Conservation (phyloP, 92 coral and sea anemone species). For the Actinernus sp. region DNA sequence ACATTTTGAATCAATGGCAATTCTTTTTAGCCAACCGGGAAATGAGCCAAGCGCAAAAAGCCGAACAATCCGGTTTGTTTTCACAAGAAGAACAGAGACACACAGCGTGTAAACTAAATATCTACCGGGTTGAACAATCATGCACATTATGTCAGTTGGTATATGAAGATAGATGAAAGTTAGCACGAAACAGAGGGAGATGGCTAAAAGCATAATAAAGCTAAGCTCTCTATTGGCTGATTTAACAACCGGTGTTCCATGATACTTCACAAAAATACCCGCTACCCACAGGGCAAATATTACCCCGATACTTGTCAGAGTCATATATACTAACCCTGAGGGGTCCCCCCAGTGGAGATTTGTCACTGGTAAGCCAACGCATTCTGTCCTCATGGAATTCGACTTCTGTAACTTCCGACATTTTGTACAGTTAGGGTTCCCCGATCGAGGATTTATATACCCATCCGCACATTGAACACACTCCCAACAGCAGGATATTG, state of each 20-base stretch:
- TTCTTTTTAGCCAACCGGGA: not conserved
- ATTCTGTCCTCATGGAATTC: constrained; percentile 4
- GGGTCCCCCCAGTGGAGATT: not conserved
- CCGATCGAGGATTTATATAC: constrained; percentile 14
- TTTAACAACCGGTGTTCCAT: constrained; percentile 23
- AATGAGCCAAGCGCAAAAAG: not conserved
- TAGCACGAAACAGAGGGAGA: constrained; percentile 1
- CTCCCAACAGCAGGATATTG: constrained; percentile 43
- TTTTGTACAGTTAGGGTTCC: constrained; percentile 4
- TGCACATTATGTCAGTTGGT: constrained; percentile 26
- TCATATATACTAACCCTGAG: not conserved
- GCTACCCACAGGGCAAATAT: not conserved
- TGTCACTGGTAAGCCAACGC: constrained; percentile 21
- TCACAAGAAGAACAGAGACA: constrained; percentile 19
- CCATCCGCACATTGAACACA: constrained; percentile 22
- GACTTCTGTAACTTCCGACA: constrained; percentile 13
- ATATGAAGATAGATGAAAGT: not conserved
- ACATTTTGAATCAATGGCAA: not conserved
- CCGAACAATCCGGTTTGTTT: constrained; percentile 17
- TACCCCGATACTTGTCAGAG: not conserved
- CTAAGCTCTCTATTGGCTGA: constrained; percentile 24
- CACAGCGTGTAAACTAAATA: constrained; percentile 15
- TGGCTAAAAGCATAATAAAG: constrained; percentile 3
- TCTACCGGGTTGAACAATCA: constrained; percentile 9
- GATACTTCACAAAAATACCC: not conserved